Percentiles rank a stretch among this genome's conserved stretches.
phyloP scores from a whole-genome alignment of 2,113 vertebrate genomes.

The Brachypodius melanocephalos region DNA sequence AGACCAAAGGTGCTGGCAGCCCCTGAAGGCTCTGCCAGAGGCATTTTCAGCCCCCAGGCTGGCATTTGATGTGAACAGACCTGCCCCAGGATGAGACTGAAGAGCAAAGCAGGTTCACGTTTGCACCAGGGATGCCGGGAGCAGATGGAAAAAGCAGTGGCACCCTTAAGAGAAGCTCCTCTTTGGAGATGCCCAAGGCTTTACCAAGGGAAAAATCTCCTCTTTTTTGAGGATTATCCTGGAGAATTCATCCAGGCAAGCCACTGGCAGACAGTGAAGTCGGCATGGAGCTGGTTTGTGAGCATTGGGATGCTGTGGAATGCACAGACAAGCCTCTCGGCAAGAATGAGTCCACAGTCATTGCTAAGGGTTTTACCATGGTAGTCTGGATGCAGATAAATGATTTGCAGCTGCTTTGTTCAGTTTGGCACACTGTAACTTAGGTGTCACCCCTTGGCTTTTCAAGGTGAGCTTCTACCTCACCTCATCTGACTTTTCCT shows the following conservation, averaged over 20 bases:
- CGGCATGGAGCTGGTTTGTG: neutral
- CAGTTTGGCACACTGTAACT: neutral
- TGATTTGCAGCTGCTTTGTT: neutral
- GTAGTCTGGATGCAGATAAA: neutral
- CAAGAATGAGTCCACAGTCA: neutral
- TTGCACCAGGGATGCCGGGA: fast-evolving
- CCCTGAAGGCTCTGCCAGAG: neutral
- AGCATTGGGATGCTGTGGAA: neutral
- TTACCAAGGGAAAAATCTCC: neutral
- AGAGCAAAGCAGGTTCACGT: neutral
- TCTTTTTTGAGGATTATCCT: neutral
- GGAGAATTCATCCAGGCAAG: neutral
- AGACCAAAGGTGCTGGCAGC: neutral
- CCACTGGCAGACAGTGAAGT: neutral
- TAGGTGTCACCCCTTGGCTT: neutral
- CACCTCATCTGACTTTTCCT: neutral
- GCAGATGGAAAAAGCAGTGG: neutral
- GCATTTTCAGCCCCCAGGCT: fast-evolving
- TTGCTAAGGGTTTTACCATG: neutral
- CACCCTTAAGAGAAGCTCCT: neutral
- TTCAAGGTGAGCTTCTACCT: neutral
- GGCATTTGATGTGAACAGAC: neutral
- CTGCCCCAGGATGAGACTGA: too few relatives aligned
- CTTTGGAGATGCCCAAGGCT: neutral
- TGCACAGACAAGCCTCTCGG: neutral